A percentile compares a stretch with the other conserved stretches of the same genome.
Conservation (phyloP, 2,888 invertebrate species). For the Torymus auratus region DNA sequence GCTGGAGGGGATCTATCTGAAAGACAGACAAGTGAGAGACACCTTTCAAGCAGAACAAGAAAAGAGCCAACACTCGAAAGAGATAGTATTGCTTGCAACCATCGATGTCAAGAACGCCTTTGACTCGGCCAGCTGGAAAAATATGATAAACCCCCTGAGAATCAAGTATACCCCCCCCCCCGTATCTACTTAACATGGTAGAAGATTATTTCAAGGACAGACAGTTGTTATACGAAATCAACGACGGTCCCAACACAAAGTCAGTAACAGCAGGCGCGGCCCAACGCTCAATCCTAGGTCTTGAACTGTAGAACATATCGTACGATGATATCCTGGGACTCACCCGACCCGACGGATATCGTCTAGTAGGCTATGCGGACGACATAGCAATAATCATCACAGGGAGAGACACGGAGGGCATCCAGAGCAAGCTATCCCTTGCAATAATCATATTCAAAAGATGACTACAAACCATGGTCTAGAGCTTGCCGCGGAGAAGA, state of each 20-base stretch:
- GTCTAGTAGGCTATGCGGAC: slow-evolving; percentile 43
- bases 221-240: background rate
- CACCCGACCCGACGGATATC: background rate
- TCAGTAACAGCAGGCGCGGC: background rate
- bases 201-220: background rate
- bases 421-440: background rate
- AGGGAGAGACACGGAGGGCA: slow-evolving; percentile 24
- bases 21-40: background rate
- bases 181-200: background rate
- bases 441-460: background rate
- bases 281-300: slow-evolving; percentile 8
- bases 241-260: background rate
- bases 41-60: background rate
- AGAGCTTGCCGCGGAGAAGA: background rate
- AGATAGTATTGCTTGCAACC: background rate
- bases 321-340: no score
- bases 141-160: background rate
- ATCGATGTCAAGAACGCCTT: background rate
- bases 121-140: background rate
- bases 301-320: no score
- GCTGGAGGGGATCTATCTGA: background rate
- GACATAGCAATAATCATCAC: slow-evolving; percentile 50
- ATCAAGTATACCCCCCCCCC: background rate
- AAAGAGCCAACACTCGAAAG: background rate
- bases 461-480: background rate